These are phyloP conservation scores for Cercocebus atys DNA, from an alignment of 2,113 vertebrate species.

Conservation along the genomic window DNA sequence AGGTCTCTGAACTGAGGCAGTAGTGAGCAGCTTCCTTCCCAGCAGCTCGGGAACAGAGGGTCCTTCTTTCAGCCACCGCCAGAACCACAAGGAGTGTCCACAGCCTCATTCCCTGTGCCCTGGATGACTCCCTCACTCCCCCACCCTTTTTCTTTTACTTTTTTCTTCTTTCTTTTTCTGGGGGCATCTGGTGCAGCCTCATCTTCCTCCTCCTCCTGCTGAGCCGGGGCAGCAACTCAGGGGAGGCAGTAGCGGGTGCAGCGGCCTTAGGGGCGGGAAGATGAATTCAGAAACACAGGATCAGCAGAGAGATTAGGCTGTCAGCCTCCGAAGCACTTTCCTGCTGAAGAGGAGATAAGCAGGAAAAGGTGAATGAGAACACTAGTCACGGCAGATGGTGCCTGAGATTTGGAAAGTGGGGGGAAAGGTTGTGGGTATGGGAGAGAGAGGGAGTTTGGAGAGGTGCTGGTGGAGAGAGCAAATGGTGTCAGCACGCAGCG, in stretches of 20 bases:
- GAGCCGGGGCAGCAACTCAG: constrained; percentile 5
- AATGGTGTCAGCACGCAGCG: background rate
- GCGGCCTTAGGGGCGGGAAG: constrained; percentile 70
- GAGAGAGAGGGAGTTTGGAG: background rate
- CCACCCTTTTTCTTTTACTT: background rate
- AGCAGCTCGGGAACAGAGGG: background rate
- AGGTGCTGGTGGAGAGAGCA: background rate
- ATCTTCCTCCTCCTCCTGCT: constrained; percentile 56
- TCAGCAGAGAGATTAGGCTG: constrained; percentile 81
- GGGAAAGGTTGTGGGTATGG: background rate
- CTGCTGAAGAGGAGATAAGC: constrained; percentile 90
- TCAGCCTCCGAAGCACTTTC: constrained; percentile 83
- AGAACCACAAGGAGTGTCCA: background rate
- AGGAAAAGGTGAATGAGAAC: constrained; percentile 90
- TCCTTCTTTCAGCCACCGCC: background rate
- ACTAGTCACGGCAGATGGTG: constrained; percentile 89
- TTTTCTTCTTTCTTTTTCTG: background rate
- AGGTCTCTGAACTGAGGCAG: background rate
- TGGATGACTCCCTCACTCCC: background rate
- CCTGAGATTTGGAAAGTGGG: constrained; percentile 83
- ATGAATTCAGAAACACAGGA: constrained; percentile 82
- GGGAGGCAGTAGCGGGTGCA: background rate
- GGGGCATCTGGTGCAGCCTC: background rate
- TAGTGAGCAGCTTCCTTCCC: background rate
- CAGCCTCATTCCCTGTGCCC: constrained; percentile 46